These are phyloP conservation scores for Martes martes DNA, from an alignment of 2,113 vertebrate species.

Conservation along the genomic window DNA sequence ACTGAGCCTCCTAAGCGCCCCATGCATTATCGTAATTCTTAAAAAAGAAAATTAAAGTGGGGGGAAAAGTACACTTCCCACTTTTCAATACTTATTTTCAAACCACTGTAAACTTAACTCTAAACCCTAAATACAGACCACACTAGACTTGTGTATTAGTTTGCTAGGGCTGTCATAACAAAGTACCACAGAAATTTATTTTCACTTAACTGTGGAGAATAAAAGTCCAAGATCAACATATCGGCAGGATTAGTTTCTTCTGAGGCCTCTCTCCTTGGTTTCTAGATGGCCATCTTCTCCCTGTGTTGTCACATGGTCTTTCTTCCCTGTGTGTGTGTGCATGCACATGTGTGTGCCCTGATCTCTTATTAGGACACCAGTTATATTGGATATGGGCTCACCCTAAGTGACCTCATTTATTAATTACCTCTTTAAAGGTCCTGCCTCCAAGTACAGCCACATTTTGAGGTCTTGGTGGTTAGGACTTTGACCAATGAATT, in stretches of 20 bases:
- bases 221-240: background rate
- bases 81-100: background rate
- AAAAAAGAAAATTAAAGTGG: background rate
- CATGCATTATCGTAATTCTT: background rate
- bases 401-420: background rate
- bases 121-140: background rate
- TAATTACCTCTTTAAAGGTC: background rate
- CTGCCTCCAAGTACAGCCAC: background rate
- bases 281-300: background rate
- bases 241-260: background rate
- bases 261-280: background rate
- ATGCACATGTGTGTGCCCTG: rapidly evolving
- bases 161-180: background rate
- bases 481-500: background rate
- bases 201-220: background rate
- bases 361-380: background rate
- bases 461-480: background rate
- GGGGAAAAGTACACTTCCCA: background rate
- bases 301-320: background rate
- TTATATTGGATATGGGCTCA: background rate
- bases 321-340: background rate
- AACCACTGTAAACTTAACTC: background rate
- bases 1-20: background rate
- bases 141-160: background rate
- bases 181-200: background rate